Evolutionary conservation across 1,140 invertebrate genomes (phyloP), one percentile per base, ranked within the genome.

Genomic region (Magallana gigas): DNA sequence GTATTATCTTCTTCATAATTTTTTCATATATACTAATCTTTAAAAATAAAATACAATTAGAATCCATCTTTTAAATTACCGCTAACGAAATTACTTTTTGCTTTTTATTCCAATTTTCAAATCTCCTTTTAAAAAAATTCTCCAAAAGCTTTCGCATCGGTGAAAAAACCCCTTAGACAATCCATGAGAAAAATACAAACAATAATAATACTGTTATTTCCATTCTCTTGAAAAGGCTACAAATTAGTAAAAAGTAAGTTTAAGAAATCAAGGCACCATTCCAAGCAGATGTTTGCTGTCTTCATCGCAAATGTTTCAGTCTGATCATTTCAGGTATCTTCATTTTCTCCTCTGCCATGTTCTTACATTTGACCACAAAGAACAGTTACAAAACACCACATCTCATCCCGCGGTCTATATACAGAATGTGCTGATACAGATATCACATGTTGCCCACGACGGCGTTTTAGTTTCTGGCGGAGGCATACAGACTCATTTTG

Each of bases 141-240:
- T 76, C 68, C 12, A 76, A 76, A 48, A 48, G 36, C 23, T 29
- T 23, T 76, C 68, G 23, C 11, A 29, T 76, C 23, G 3, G 14
- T 76, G 14, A 11, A 76, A 76, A 76, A 12, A 29, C 0, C 9
- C 29, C 36, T 48, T 5, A 48, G 36, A 76, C 11, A 76, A 8
- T 29, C 68, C 68, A 76, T 12, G 68, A 76, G 36, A 76, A 29
- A 18, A 48, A 76, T 29, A 29, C 11, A 62, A 62, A 6, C 5
- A 8, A 76, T 29, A 76, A 12, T 76, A 76, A 76, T 76, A 76
- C 68, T 76, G 68, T 29, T 76, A 76, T 29, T 76, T 76, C 68
- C 68, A 76, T 76, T 76, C 68, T 76, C 68, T 36, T 29, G 36
- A 76, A 76, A 71, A 76, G 36, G 68, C 68, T 76, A 76, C 68